These are phyloP conservation scores for Plebejus melissa DNA, from an alignment of 2,888 invertebrate species.

Conservation along the genomic window DNA sequence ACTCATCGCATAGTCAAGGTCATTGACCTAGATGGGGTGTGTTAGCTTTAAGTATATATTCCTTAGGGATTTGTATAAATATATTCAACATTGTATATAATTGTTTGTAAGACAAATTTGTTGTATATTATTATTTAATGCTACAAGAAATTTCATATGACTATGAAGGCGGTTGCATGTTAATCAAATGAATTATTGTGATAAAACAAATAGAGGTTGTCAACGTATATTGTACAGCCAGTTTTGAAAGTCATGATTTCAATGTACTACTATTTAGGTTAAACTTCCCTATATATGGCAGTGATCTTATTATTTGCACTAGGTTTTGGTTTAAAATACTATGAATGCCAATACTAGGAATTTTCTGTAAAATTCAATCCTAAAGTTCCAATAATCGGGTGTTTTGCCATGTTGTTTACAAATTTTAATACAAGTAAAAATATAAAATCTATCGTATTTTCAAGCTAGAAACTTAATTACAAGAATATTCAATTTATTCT, in stretches of 20 bases:
- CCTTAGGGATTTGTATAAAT: constrained; percentile 44
- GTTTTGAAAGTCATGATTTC: not conserved
- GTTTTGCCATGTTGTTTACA: not conserved
- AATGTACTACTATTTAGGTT: not conserved
- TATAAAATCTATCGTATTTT: too few species aligned
- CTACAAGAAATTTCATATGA: constrained; percentile 7
- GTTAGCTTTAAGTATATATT: constrained; percentile 59
- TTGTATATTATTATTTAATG: constrained; percentile 16
- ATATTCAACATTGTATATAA: constrained; percentile 49
- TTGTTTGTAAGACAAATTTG: constrained; percentile 34
- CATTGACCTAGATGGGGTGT: constrained; percentile 50
- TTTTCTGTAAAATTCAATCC: not conserved
- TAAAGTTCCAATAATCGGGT: not conserved
- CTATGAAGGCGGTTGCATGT: constrained; percentile 23
- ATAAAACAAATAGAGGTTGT: not conserved
- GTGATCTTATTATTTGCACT: not conserved
- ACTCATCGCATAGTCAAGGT: constrained; percentile 68
- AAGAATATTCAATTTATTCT: too few species aligned
- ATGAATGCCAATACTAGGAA: not conserved
- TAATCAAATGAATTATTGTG: constrained; percentile 3
- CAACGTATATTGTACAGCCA: not conserved
- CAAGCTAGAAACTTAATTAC: too few species aligned
- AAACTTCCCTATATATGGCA: not conserved
- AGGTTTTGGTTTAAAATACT: not conserved
- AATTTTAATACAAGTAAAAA: too few species aligned